Evolutionary conservation across 2,888 invertebrate genomes (phyloP), one percentile per base, ranked within the genome.

Genomic region (Conops quadrifasciatus): DNA sequence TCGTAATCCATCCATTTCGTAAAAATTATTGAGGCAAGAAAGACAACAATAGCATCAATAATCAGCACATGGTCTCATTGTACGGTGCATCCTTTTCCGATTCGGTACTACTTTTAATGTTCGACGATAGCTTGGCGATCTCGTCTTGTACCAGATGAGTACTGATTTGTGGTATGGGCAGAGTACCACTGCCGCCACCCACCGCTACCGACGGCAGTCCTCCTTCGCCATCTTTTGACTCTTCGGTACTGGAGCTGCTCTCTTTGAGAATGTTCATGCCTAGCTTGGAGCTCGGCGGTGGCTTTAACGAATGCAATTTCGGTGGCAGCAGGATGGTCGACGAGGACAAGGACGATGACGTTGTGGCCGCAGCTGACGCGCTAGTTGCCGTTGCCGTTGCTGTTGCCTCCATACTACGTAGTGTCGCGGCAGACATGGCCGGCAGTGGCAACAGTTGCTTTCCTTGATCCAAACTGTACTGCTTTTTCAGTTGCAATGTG

Each of bases 1-100:
- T 36, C 36, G 36, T n/a, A n/a, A n/a, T n/a, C n/a, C n/a, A n/a
- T n/a, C n/a, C n/a, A n/a, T n/a, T n/a, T n/a, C n/a, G n/a, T n/a
- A 36, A 9, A 36, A 36, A 36, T 36, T 36, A 36, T 9, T 36
- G 36, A 15, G 21, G 9, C n/a, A 26, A 1, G 2, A 28, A 49
- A 2, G 2, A 66, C 21, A 19, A 36, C 15, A 9, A 66, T 21
- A 58, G 15, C 43, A 58, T 4, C 58, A 58, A 71, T 74, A 80
- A 81, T 82, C 84, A 86, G 83, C 86, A 86, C 86, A 86, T 86
- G 72, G 86, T 86, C 79, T 86, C 86, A 77, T 85, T 86, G 75
- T 83, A 85, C 56, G 86, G 85, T 75, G 86, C 85, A 79, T 86
- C 86, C 75, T 85, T 85, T 72, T 86, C 86, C 63, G 86, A 86